Evolutionary conservation across 2,888 invertebrate genomes (phyloP), one percentile per base, ranked within the genome.

Genomic region (Cetonia aurata): DNA sequence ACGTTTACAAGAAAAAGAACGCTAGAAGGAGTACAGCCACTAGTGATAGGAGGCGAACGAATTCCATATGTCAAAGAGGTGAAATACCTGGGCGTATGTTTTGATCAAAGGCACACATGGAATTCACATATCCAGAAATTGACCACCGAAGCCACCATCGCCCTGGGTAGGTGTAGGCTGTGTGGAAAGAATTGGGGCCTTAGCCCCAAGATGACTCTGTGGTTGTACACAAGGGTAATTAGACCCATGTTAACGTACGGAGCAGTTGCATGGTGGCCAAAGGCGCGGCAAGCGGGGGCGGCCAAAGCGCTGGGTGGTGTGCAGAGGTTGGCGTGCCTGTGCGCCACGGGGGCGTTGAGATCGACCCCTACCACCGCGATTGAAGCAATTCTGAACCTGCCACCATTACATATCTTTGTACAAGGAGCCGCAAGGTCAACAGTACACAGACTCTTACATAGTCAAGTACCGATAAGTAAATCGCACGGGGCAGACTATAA

Each of bases 201-300:
- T 41, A 13, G 19, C 17, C 42, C 60, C 13, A 60, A 41, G 13
- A 33, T 33, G 42, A 33, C 37, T 8, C 41, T 15, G n/a, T 60
- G 37, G 60, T 41, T 44, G 10, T 60, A 60, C 42, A 57, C 60
- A n/a, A 42, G 12, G 41, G 13, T 60, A 15, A 41, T 57, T 15
- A 57, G 41, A 57, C 59, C 59, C 31, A 17, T 60, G 41, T 9
- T 60, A 17, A 60, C 60, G n/a, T 60, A 60, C 13, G 60, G 60
- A n/a, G 19, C 41, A n/a, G 37, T 60, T 8, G 60, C 9, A 10
- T 60, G 60, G 60, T 60, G n/a, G 37, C 19, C 60, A 44, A 44
- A 44, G 25, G 25, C 25, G 25, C 25, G 25, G 25, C 25, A 25
- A 4, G 25, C 25, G 25, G 25, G 25, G 25, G n/a, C n/a, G 3